Percentiles rank a stretch among this genome's conserved stretches.
phyloP scores from a whole-genome alignment of 2,888 invertebrate species.

The Lasioglossum leucozonium region DNA sequence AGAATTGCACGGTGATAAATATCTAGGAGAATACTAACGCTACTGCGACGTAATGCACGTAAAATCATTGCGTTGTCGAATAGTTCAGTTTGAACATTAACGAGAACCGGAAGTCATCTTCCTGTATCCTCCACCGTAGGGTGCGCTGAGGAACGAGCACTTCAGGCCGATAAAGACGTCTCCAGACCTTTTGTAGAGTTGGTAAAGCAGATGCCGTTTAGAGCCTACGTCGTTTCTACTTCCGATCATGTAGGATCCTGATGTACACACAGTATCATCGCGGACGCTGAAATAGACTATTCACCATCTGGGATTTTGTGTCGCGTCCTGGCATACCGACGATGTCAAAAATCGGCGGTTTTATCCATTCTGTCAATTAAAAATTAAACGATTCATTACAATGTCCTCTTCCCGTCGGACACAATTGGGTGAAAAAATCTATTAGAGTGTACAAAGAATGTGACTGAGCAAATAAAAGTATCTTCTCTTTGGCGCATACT shows the following conservation, averaged over 20 bases:
- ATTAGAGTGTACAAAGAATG: background rate
- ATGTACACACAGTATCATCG: background rate
- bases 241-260: background rate
- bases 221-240: background rate
- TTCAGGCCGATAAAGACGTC: background rate
- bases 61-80: background rate
- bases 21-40: background rate
- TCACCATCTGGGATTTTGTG: background rate
- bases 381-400: background rate
- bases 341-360: background rate
- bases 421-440: background rate
- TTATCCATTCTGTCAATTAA: background rate
- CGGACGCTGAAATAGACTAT: background rate
- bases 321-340: background rate
- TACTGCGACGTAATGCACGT: background rate
- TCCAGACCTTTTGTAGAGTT: background rate
- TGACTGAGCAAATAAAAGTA: background rate
- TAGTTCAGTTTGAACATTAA: background rate
- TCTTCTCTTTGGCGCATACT: background rate
- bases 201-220: conserved; percentile 6
- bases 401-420: background rate
- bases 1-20: background rate
- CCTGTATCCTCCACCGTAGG: background rate
- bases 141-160: conserved; percentile 18
- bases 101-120: background rate